Evolutionary conservation across 2,888 invertebrate species (phyloP).

Genomic region (Drosophila austrosaltans): DNA sequence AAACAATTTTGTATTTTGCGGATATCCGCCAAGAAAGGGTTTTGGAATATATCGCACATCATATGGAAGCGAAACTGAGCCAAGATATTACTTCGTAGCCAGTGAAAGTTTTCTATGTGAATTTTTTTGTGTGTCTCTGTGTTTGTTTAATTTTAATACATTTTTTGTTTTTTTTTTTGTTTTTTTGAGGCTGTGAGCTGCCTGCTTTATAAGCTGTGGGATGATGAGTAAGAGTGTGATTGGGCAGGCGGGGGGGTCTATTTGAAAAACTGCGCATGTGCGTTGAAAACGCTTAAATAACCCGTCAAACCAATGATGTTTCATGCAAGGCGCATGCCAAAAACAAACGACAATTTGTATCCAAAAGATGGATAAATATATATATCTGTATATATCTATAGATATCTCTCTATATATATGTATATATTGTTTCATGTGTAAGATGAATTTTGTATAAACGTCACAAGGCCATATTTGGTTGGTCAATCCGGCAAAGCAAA

Average conservation of each 20-base stretch:
- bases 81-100: conserved; percentile 4
- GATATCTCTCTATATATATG: not conserved
- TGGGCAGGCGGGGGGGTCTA: not conserved
- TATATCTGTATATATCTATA: not conserved
- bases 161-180: conserved; percentile 2
- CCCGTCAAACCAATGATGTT: conserved; percentile 28
- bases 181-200: conserved; percentile 34
- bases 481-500: conserved; percentile 9
- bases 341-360: conserved; percentile 25
- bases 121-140: conserved; percentile 21
- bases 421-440: not conserved
- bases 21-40: conserved; percentile 55
- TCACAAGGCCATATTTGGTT: conserved; percentile 15
- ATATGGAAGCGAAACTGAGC: conserved; percentile 27
- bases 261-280: conserved; percentile 70
- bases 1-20: conserved; percentile 56
- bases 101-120: conserved; percentile 75
- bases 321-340: conserved; percentile 69
- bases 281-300: conserved; percentile 63
- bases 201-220: conserved; percentile 33
- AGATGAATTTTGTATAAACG: not conserved
- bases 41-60: conserved; percentile 48
- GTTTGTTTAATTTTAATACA: not conserved
- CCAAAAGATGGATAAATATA: conserved; percentile 27
- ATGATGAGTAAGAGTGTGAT: not conserved